Conservation (phyloP, 2,113 vertebrate species). For the Raja brachyura region DNA sequence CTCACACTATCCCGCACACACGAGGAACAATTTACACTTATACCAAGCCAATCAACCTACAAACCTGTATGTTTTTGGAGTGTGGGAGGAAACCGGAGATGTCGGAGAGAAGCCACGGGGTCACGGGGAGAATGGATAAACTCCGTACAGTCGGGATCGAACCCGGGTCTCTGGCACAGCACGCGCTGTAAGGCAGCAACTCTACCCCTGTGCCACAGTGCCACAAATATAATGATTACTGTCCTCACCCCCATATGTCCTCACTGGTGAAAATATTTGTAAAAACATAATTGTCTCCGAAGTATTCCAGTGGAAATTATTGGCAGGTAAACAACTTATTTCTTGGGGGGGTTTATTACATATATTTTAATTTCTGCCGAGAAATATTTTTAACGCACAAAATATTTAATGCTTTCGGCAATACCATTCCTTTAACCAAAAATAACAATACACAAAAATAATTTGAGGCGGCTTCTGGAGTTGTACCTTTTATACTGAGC, state of each 20-base stretch:
- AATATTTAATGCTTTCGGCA: neutral
- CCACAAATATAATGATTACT: conserved; percentile 43
- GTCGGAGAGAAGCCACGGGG: too few relatives aligned
- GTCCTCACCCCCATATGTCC: conserved; percentile 41
- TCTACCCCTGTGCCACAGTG: too few relatives aligned
- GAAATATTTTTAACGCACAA: neutral
- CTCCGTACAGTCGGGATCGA: too few relatives aligned
- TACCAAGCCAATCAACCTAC: too few relatives aligned
- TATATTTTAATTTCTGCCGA: neutral
- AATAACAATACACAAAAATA: neutral
- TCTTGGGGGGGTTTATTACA: neutral
- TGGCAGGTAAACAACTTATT: neutral
- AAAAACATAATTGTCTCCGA: neutral
- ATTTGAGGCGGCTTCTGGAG: neutral
- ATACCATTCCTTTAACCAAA: neutral
- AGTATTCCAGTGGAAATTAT: conserved; percentile 20
- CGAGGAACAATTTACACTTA: too few relatives aligned
- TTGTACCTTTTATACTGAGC: neutral
- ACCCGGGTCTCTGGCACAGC: too few relatives aligned
- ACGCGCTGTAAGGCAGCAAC: too few relatives aligned
- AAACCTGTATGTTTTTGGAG: too few relatives aligned
- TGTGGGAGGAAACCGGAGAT: too few relatives aligned
- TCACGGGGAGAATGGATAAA: too few relatives aligned
- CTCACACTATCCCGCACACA: too few relatives aligned
- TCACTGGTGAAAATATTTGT: conserved; percentile 33